These are phyloP conservation scores for Ursus arctos DNA, from an alignment of 2,113 vertebrate genomes.

Conservation along the genomic window DNA sequence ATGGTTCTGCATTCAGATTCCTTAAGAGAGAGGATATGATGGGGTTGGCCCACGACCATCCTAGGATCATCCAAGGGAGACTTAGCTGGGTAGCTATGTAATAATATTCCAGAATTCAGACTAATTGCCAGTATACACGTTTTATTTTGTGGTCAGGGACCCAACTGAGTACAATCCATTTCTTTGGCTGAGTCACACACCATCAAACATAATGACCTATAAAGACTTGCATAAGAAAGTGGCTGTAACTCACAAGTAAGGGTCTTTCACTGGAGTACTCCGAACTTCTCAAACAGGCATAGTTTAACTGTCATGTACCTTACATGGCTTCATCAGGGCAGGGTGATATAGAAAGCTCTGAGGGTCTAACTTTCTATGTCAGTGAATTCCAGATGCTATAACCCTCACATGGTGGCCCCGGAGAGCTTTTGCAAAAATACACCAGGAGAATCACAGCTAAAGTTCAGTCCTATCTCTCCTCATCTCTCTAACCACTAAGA, in stretches of 20 bases:
- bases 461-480: not conserved
- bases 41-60: not conserved
- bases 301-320: not conserved
- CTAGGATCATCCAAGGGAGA: not conserved
- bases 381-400: slow-evolving; percentile 51
- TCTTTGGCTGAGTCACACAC: not conserved
- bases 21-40: not conserved
- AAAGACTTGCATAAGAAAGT: not conserved
- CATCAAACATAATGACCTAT: not conserved
- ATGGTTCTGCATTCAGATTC: not conserved
- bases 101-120: not conserved
- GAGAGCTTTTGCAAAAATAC: not conserved
- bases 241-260: not conserved
- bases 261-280: accelerated
- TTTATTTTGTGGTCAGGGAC: not conserved
- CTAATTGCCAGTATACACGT: not conserved
- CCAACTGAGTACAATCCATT: not conserved
- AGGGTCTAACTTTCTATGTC: slow-evolving; percentile 5
- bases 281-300: not conserved
- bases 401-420: not conserved
- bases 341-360: not conserved
- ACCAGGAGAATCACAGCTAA: not conserved
- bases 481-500: not conserved
- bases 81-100: not conserved
- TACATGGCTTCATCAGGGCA: not conserved